These are phyloP conservation scores for Galerucella calmariensis DNA, from an alignment of 2,888 invertebrate genomes.

Conservation along the genomic window DNA sequence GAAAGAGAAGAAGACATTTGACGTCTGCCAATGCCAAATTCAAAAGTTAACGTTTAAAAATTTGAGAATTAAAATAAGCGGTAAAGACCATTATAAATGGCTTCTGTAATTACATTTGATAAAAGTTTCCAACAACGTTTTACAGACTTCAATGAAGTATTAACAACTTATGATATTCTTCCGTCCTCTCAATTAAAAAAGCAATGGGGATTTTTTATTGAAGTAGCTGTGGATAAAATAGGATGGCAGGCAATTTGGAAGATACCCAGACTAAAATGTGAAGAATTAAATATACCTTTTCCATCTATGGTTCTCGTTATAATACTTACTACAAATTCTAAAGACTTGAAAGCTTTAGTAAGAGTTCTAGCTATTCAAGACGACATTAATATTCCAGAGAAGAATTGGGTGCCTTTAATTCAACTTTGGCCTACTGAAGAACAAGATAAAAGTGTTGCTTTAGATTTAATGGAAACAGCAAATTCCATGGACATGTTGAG, in stretches of 20 bases:
- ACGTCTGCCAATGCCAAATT: constrained; percentile 1
- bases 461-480: constrained; percentile 72
- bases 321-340: constrained; percentile 70
- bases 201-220: constrained; percentile 70
- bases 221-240: constrained; percentile 72
- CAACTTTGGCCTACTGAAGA: constrained; percentile 74
- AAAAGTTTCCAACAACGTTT: constrained; percentile 70
- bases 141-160: constrained; percentile 68
- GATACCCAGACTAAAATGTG: constrained; percentile 73
- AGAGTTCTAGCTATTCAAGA: constrained; percentile 75
- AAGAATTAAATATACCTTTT: constrained; percentile 72
- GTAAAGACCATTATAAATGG: constrained; percentile 62
- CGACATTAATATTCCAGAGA: constrained; percentile 71
- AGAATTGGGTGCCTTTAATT: constrained; percentile 70
- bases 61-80: neutral
- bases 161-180: constrained; percentile 63
- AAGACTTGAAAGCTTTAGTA: constrained; percentile 69
- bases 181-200: constrained; percentile 67
- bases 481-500: constrained; percentile 74
- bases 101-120: constrained; percentile 69
- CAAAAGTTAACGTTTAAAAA: constrained; percentile 2
- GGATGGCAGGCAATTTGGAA: constrained; percentile 81
- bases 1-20: neutral
- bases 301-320: constrained; percentile 73
- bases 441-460: constrained; percentile 69